Evolutionary conservation across 1,140 invertebrate genomes (phyloP).

Genomic region (Vollenhovia emeryi): DNA sequence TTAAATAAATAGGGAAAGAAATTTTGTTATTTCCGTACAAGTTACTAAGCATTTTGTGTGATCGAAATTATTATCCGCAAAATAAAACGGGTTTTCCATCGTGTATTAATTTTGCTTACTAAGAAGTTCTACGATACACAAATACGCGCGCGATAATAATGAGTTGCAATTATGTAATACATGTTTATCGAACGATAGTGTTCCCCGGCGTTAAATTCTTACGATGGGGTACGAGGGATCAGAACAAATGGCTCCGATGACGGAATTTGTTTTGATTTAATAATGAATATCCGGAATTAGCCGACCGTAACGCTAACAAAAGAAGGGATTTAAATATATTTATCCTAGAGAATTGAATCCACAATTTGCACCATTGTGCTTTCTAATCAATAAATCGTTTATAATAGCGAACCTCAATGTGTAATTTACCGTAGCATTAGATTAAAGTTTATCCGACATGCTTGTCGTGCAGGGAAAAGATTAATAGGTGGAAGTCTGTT

Average conservation of each 20-base stretch:
- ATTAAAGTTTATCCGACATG: background rate
- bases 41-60: background rate
- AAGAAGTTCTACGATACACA: background rate
- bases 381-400: conserved; percentile 2
- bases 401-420: background rate
- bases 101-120: background rate
- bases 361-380: background rate
- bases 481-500: background rate
- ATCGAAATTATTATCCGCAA: background rate
- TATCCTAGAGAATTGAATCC: background rate
- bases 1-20: background rate
- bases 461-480: background rate
- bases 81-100: background rate
- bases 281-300: background rate
- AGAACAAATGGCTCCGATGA: background rate
- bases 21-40: background rate
- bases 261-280: background rate
- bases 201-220: background rate
- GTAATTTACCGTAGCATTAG: background rate
- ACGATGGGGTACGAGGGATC: background rate
- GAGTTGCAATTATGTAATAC: background rate
- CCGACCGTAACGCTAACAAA: background rate
- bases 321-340: conserved; percentile 7
- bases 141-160: background rate
- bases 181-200: background rate